Percentiles rank a stretch among this genome's conserved stretches.
These are phyloP conservation scores for Cylas formicarius DNA, from an alignment of 1,140 invertebrate genomes.

Conservation along the genomic window DNA sequence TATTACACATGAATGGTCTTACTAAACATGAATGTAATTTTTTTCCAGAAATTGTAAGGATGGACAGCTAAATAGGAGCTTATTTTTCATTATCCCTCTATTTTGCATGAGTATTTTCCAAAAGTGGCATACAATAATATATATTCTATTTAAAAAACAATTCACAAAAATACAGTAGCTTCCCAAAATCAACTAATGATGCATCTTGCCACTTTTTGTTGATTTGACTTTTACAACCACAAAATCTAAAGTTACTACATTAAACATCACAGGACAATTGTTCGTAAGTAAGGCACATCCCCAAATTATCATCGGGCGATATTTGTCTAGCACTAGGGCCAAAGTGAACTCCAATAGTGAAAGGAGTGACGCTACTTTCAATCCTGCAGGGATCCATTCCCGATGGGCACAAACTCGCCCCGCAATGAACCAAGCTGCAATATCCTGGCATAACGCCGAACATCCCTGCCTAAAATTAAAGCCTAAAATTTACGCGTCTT, in stretches of 20 bases:
- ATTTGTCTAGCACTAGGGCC: slow-evolving; percentile 53
- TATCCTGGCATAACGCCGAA: slow-evolving; percentile 46
- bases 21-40: too few species aligned
- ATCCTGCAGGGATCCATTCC: slow-evolving; percentile 55
- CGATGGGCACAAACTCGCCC: slow-evolving; percentile 57
- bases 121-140: too few species aligned
- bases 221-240: too few species aligned
- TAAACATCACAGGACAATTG: slow-evolving; percentile 56
- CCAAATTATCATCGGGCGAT: slow-evolving; percentile 71
- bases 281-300: slow-evolving; percentile 65
- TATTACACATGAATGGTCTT: too few species aligned
- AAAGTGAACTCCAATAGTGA: slow-evolving; percentile 70
- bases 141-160: too few species aligned
- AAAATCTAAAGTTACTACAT: slow-evolving; percentile 3
- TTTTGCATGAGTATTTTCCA: too few species aligned
- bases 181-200: too few species aligned
- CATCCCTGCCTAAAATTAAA: slow-evolving; percentile 46
- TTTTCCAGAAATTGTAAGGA: too few species aligned
- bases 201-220: too few species aligned
- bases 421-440: slow-evolving; percentile 69
- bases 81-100: too few species aligned
- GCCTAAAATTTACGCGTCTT: background rate
- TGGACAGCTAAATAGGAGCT: too few species aligned
- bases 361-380: slow-evolving; percentile 68
- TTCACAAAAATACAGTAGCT: too few species aligned